Evolutionary conservation across 2,113 vertebrate species (phyloP).

Genomic region (Anoura caudifer): DNA sequence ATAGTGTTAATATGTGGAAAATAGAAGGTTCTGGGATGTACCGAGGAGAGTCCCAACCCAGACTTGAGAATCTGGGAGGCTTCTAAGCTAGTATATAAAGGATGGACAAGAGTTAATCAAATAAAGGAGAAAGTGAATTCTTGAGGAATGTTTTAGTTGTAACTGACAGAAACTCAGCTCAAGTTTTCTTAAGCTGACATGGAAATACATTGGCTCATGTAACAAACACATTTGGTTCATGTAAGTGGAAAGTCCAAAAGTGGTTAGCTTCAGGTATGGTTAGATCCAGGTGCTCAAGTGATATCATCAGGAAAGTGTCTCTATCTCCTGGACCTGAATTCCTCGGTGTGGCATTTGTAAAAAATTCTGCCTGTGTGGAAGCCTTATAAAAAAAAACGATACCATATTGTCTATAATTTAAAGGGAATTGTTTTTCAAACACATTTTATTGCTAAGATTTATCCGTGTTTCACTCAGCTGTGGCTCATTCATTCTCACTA

Average conservation of each 20-base stretch:
- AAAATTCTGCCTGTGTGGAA: neutral
- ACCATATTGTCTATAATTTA: neutral
- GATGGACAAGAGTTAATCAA: neutral
- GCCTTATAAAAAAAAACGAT: neutral
- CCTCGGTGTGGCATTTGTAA: neutral
- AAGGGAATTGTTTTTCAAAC: neutral
- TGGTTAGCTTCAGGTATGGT: neutral
- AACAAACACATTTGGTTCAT: neutral
- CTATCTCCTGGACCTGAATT: neutral
- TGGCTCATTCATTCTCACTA: neutral
- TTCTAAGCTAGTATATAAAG: neutral
- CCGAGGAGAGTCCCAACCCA: neutral
- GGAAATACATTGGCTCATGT: neutral
- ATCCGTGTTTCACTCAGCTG: neutral
- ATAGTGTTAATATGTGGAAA: neutral
- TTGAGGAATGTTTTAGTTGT: neutral
- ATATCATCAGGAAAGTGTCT: neutral
- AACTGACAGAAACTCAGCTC: neutral
- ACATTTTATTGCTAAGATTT: neutral
- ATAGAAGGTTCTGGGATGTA: neutral
- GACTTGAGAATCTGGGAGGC: neutral
- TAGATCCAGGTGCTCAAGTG: neutral
- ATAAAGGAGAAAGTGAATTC: neutral
- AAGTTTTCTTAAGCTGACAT: neutral
- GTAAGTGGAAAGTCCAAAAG: neutral